Evolutionary conservation across 1,140 invertebrate genomes (phyloP).

Genomic region (Ostrea edulis): DNA sequence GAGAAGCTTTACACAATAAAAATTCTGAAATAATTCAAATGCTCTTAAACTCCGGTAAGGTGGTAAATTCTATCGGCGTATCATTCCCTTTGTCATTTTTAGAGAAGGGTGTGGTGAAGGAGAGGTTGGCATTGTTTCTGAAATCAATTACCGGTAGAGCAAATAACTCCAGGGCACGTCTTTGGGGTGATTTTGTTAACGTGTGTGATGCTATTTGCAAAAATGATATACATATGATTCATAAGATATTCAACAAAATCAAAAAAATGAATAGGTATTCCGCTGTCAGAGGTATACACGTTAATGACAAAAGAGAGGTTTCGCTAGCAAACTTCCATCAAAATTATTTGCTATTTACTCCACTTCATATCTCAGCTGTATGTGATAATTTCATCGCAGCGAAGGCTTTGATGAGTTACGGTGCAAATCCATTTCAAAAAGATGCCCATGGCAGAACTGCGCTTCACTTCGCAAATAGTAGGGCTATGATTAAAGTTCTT

Average conservation of each 20-base stretch:
- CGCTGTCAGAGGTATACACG: no score
- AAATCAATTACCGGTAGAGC: no score
- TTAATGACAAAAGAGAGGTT: background rate
- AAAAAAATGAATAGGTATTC: no score
- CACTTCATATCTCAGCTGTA: background rate
- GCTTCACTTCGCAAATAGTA: background rate
- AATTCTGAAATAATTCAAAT: background rate
- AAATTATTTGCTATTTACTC: background rate
- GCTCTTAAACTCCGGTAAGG: background rate
- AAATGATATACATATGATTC: background rate
- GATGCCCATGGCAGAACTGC: background rate
- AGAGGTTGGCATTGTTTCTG: no score
- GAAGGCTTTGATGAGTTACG: background rate
- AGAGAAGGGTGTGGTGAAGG: no score
- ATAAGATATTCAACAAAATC: background rate
- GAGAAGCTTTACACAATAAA: background rate
- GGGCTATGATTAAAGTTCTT: background rate
- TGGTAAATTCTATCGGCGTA: no score
- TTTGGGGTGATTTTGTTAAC: background rate
- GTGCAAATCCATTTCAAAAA: slow-evolving; percentile 3
- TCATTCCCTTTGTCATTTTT: no score
- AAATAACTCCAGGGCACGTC: background rate
- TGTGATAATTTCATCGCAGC: background rate
- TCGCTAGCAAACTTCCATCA: background rate
- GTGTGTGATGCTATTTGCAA: background rate